These are phyloP conservation scores for Ranitomeya variabilis DNA, from an alignment of 2,113 vertebrate species.

Conservation along the genomic window DNA sequence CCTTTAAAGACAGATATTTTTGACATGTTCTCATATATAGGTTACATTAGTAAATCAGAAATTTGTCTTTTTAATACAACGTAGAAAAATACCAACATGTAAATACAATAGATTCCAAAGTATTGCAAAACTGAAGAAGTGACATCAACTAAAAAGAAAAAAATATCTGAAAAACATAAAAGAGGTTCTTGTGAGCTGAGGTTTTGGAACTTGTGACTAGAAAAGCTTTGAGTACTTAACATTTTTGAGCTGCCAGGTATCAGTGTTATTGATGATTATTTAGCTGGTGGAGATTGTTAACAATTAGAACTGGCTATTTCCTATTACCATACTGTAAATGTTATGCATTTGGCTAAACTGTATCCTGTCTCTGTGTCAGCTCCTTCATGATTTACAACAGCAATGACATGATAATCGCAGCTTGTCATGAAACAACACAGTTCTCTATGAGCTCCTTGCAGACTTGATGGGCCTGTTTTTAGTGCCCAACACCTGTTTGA, in stretches of 20 bases:
- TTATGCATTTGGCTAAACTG: background rate
- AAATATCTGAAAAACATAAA: background rate
- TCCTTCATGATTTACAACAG: constrained; percentile 20
- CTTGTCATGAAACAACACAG: constrained; percentile 33
- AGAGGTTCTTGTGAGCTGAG: background rate
- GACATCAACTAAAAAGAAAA: background rate
- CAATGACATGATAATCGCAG: constrained; percentile 46
- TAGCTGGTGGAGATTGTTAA: background rate
- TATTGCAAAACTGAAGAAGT: background rate
- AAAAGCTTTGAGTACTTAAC: background rate
- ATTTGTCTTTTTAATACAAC: background rate
- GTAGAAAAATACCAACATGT: background rate
- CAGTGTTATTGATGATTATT: constrained; percentile 12
- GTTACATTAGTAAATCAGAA: background rate
- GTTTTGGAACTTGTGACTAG: background rate
- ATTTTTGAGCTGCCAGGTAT: constrained; percentile 6
- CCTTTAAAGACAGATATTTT: background rate
- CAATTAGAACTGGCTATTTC: constrained; percentile 7
- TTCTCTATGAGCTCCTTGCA: constrained; percentile 29
- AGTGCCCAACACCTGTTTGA: constrained; percentile 55
- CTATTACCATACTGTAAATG: constrained; percentile 33
- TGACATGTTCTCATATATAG: background rate
- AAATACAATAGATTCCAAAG: background rate
- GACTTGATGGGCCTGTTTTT: constrained; percentile 45
- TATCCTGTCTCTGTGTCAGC: constrained; percentile 24